Evolutionary conservation across 2,888 invertebrate genomes (phyloP).

Genomic region (Lacanobia oleracea): DNA sequence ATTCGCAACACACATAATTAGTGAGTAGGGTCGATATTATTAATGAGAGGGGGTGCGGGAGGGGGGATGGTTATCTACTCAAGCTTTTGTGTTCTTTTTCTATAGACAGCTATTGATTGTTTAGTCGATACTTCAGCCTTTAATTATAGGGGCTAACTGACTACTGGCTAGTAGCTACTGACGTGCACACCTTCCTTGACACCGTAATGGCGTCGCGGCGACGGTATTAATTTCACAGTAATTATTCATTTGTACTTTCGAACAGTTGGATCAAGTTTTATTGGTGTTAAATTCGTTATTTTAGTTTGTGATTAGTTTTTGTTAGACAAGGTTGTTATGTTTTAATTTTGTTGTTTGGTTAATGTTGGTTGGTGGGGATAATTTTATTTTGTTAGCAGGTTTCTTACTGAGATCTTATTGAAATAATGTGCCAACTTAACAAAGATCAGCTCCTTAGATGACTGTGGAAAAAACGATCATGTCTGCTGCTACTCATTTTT

Average conservation of each 20-base stretch:
- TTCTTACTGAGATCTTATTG: neutral
- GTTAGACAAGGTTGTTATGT: conserved; percentile 36
- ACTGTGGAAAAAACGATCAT: neutral
- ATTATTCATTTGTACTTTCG: conserved; percentile 86
- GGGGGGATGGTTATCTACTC: conserved; percentile 87
- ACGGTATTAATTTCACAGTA: conserved; percentile 83
- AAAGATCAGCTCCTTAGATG: neutral
- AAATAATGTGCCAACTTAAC: too few species aligned
- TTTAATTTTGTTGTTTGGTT: conserved; percentile 39
- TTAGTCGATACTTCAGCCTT: conserved; percentile 87
- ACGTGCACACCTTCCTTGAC: conserved; percentile 87
- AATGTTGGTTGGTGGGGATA: conserved; percentile 1
- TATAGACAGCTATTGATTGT: conserved; percentile 88
- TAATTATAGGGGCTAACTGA: conserved; percentile 88
- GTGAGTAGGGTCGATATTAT: conserved; percentile 90
- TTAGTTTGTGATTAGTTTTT: conserved; percentile 65
- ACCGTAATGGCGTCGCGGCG: conserved; percentile 82
- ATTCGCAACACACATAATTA: conserved; percentile 91
- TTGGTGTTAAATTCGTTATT: conserved; percentile 67
- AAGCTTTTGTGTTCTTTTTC: conserved; percentile 89
- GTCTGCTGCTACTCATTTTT: too few species aligned
- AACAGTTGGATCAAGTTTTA: conserved; percentile 76
- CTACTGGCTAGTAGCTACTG: conserved; percentile 68
- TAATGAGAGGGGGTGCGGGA: conserved; percentile 85
- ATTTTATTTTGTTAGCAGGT: neutral